Evolutionary conservation across 2,888 invertebrate genomes (phyloP), one percentile per base, ranked within the genome.

Genomic region (Aporophyla nigra): DNA sequence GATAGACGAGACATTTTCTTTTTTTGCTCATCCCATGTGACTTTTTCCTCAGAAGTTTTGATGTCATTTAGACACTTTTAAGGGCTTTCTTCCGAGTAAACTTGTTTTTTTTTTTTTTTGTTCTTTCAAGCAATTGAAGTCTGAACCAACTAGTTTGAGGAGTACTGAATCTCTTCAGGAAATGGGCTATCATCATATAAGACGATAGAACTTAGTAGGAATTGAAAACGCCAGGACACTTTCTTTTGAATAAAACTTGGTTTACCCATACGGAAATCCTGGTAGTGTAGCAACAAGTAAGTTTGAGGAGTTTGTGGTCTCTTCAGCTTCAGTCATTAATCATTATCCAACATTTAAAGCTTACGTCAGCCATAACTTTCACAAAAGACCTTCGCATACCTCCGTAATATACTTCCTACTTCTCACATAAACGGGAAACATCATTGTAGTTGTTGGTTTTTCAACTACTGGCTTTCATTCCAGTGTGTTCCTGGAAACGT

Each of bases 1-100:
- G 90, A 88, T 90, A 66, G 27, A 74, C 46, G 65, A 69, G 53
- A 76, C 73, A 80, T 70, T 63, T 67, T 78, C 65, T 81, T 82
- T 77, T 56, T 33, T 58, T 70, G 33, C 56, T 66, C n/a, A 43
- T 65, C 33, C 54, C 27, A 49, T n/a, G 33, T 56, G 49, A 59
- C 27, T 54, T 54, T 54, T 33, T 16, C 24, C 16, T 14, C n/a
- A 9, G 9, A 27, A 9, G 27, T 12, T 19, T 63, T 46, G 7
- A 21, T 62, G 16, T 16, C 46, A 63, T 16, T 70, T 5, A 21
- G 46, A 16, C 21, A 27, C 7, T 16, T 24, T 10, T 10, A 19
- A 10, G 21, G 0, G 7, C 10, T 70, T 21, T 27, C 21, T n/a
- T 16, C 21, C 21, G n/a, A 58, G 58, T 21, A 19, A 14, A n/a